phyloP scores from a whole-genome alignment of 2,888 invertebrate genomes.

The Meteorus cinctellus region DNA sequence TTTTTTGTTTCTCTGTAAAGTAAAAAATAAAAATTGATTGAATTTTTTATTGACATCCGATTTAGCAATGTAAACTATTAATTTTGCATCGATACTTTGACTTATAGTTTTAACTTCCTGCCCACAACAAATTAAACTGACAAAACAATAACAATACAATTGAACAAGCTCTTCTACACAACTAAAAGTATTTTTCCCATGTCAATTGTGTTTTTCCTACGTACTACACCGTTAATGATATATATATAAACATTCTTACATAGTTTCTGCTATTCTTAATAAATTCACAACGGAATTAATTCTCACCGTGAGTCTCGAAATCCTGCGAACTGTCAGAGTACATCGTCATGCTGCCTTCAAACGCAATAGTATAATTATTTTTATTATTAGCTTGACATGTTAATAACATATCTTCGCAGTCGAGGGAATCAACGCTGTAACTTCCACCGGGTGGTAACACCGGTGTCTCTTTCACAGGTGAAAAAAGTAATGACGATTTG shows the following conservation, averaged over 20 bases:
- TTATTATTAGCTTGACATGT: slow-evolving; percentile 93
- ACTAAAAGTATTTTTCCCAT: too few relatives aligned
- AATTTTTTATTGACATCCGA: too few relatives aligned
- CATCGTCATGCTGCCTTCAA: slow-evolving; percentile 90
- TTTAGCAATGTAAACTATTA: too few relatives aligned
- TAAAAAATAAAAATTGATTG: slow-evolving; percentile 28
- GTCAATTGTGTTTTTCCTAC: too few relatives aligned
- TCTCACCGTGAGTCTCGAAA: slow-evolving; percentile 69
- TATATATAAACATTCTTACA: too few relatives aligned
- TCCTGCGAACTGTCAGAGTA: slow-evolving; percentile 82
- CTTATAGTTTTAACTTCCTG: too few relatives aligned
- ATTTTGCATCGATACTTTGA: too few relatives aligned
- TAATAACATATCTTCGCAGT: slow-evolving; percentile 91
- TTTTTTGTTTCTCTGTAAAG: slow-evolving; percentile 68
- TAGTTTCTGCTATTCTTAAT: background rate
- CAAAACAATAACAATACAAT: too few relatives aligned
- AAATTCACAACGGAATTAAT: background rate
- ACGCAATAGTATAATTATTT: slow-evolving; percentile 96
- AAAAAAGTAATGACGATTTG: slow-evolving; percentile 92
- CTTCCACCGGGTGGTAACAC: slow-evolving; percentile 81
- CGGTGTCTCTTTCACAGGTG: slow-evolving; percentile 88
- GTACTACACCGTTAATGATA: too few relatives aligned
- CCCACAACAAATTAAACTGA: too few relatives aligned
- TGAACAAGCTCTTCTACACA: too few relatives aligned
- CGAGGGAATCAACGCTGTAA: slow-evolving; percentile 93